Conservation (phyloP, 2,113 vertebrate genomes). For the Sigmodon hispidus region DNA sequence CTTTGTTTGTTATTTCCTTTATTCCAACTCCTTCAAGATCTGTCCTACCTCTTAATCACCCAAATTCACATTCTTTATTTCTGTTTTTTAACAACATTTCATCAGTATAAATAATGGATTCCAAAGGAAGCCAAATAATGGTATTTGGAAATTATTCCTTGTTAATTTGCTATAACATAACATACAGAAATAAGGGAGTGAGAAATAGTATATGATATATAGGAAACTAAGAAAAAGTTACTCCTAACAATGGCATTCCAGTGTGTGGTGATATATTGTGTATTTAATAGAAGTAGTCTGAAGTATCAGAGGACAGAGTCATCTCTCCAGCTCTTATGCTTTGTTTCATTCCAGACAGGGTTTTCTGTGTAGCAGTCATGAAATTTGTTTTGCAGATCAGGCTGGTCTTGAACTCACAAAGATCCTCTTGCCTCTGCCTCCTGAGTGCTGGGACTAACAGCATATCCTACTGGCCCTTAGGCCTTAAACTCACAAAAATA, state of each 20-base stretch:
- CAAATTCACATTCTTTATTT: not conserved
- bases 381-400: too few species aligned
- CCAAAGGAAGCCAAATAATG: not conserved
- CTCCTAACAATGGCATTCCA: not conserved
- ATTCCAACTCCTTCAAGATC: not conserved
- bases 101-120: not conserved
- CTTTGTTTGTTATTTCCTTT: not conserved
- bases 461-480: too few species aligned
- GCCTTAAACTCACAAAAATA: too few species aligned
- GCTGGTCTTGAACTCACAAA: too few species aligned
- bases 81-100: not conserved
- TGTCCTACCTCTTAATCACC: not conserved
- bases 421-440: too few species aligned
- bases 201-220: not conserved
- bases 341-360: too few species aligned
- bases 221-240: not conserved
- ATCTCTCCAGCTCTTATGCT: too few species aligned
- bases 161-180: not conserved
- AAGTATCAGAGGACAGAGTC: too few species aligned
- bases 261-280: too few species aligned
- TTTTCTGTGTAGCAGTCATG: too few species aligned
- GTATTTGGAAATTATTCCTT: not conserved
- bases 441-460: too few species aligned
- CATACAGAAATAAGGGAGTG: not conserved
- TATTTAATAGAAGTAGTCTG: too few species aligned